Evolutionary conservation across 2,888 invertebrate genomes (phyloP), one percentile per base, ranked within the genome.

Genomic region (Neuroscelio doddi): DNA sequence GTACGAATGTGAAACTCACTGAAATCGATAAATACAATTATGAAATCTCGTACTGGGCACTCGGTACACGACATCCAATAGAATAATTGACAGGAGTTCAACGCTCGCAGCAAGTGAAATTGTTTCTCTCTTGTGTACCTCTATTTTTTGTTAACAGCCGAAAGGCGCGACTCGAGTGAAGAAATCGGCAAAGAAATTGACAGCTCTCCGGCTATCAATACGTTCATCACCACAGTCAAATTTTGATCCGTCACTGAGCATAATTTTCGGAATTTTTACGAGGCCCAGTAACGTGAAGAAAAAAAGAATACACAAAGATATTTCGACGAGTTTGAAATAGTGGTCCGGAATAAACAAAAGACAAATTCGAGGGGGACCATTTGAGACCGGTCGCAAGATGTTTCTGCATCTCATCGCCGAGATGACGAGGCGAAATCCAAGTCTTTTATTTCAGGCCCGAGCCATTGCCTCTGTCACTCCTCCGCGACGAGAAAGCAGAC

Each of bases 391-490:
- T 57, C 56, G 47, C 63, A 57, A 62, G 59, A 59, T 67, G 75
- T 76, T 70, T 70, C 66, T 69, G 73, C 75, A 71, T 75, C 71
- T 72, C 74, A 74, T 71, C 69, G 58, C 69, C 71, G 64, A 50
- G 64, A 74, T 79, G 79, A 79, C 78, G 70, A 64, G 68, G 78
- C 79, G 66, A 77, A 77, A 74, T 63, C 50, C 59, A 46, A 45
- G 45, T 15, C 55, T 51, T 63, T 59, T 65, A 46, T 59, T 69
- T 61, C 2, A 21, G 2, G 21, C 21, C 21, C 5, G 2, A 2
- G 21, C 21, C 21, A 3, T 38, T 15, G 38, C 64, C 55, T 59
- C 46, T 59, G 61, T 69, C 69, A 55, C 61, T 69, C 45, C 47
- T 57, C 47, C 56, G 42, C 53, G 47, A 46, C 56, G 53, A 50